Conservation (phyloP, 2,113 vertebrate species). For the Trematomus loennbergii region DNA sequence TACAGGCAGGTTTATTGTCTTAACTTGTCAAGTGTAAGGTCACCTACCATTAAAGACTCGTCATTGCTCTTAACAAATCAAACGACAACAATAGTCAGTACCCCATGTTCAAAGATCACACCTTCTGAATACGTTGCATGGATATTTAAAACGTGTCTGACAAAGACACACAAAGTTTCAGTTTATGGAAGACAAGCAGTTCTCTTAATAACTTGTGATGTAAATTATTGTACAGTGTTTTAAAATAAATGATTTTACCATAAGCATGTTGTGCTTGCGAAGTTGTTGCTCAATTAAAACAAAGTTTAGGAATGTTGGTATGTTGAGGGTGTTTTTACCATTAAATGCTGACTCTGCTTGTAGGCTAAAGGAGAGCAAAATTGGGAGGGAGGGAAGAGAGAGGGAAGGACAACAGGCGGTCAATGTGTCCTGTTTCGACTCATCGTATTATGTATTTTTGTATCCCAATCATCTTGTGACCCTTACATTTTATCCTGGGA, state of each 20-base stretch:
- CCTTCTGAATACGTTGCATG: neutral
- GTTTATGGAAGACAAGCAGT: neutral
- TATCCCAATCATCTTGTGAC: neutral
- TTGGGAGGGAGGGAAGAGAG: conserved; percentile 17
- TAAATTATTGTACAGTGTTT: conserved; percentile 31
- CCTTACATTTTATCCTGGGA: neutral
- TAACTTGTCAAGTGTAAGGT: conserved; percentile 2
- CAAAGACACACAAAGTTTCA: neutral
- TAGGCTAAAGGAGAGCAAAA: neutral
- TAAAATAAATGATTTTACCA: conserved; percentile 73
- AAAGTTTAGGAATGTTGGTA: neutral
- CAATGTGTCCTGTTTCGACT: conserved; percentile 51
- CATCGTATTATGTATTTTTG: conserved; percentile 1
- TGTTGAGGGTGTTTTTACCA: neutral
- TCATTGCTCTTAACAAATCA: neutral
- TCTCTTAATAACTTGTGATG: conserved; percentile 19
- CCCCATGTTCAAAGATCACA: neutral
- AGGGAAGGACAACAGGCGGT: conserved; percentile 59
- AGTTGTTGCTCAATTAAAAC: neutral
- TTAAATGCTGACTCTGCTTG: conserved; percentile 47
- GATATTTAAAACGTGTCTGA: neutral
- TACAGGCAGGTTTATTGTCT: conserved; percentile 2
- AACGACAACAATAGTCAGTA: neutral
- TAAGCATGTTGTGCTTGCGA: neutral
- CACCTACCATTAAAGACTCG: neutral